A percentile compares a stretch with the other conserved stretches of the same genome.
Evolutionary conservation across 2,888 invertebrate genomes (phyloP).

Genomic region (Dichetophora obliterata): DNA sequence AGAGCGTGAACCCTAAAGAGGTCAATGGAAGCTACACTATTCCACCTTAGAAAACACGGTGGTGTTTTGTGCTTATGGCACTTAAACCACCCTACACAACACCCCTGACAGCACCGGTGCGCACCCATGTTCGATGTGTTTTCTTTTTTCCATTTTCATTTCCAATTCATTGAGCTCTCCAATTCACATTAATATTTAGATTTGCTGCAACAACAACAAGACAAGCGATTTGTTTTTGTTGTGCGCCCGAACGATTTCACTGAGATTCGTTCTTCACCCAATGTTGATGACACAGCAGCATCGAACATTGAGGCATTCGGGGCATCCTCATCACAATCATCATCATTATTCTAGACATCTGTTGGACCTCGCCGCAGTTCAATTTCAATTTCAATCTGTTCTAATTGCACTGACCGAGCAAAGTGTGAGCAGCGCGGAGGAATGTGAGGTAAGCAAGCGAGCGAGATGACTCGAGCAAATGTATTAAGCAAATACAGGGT

Average conservation of each 20-base stretch:
- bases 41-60: too few species aligned
- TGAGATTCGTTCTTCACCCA: not conserved
- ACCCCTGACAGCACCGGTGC: not conserved
- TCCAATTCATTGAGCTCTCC: slow-evolving; percentile 59
- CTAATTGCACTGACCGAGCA: slow-evolving; percentile 15
- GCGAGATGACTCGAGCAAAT: not conserved
- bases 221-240: slow-evolving; percentile 55
- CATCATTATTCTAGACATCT: slow-evolving; percentile 30
- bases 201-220: slow-evolving; percentile 54
- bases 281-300: not conserved
- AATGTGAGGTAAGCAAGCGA: too few species aligned
- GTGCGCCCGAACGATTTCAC: not conserved
- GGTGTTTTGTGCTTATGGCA: too few species aligned
- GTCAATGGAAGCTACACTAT: not conserved
- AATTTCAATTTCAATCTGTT: slow-evolving; percentile 19
- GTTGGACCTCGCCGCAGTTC: slow-evolving; percentile 27
- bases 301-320: not conserved
- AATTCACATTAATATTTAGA: slow-evolving; percentile 62
- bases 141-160: slow-evolving; percentile 45
- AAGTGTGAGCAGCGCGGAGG: too few species aligned
- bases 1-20: too few species aligned
- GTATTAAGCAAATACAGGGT: not conserved
- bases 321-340: not conserved
- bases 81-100: not conserved
- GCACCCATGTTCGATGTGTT: not conserved